A percentile compares a stretch with the other conserved stretches of the same genome.
phyloP scores from a whole-genome alignment of 2,888 invertebrate species.

The Trilocha varians region DNA sequence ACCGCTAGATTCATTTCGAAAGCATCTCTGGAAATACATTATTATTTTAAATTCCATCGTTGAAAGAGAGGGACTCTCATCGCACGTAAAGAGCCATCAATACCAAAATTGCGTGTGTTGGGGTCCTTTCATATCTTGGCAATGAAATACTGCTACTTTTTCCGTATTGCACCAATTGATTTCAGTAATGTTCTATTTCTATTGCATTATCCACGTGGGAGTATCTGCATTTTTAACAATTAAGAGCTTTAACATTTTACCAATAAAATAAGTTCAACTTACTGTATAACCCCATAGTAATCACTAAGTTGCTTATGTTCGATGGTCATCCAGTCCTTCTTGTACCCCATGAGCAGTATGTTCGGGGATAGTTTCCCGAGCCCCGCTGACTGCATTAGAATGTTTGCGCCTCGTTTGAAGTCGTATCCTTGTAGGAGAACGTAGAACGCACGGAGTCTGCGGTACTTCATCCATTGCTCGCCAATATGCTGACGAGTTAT shows the following conservation, averaged over 20 bases:
- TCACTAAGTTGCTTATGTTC: slow-evolving; percentile 80
- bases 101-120: too few species aligned
- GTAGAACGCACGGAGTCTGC: slow-evolving; percentile 91
- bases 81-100: too few species aligned
- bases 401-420: slow-evolving; percentile 84
- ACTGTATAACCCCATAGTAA: slow-evolving; percentile 95
- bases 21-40: slow-evolving; percentile 76
- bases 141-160: too few species aligned
- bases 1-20: slow-evolving; percentile 93
- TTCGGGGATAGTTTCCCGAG: slow-evolving; percentile 94
- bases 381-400: slow-evolving; percentile 88
- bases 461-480: slow-evolving; percentile 83
- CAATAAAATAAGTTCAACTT: slow-evolving; percentile 44
- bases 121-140: too few species aligned
- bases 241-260: neutral
- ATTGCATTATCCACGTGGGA: too few species aligned
- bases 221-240: too few species aligned
- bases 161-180: too few species aligned
- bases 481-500: slow-evolving; percentile 34
- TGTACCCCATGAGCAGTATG: slow-evolving; percentile 93
- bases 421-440: slow-evolving; percentile 80
- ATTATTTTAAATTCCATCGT: too few species aligned
- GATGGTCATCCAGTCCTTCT: slow-evolving; percentile 87
- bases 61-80: too few species aligned
- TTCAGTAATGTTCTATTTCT: too few species aligned